Evolutionary conservation across 2,113 vertebrate species (phyloP).

Genomic region (Anguilla japonica): DNA sequence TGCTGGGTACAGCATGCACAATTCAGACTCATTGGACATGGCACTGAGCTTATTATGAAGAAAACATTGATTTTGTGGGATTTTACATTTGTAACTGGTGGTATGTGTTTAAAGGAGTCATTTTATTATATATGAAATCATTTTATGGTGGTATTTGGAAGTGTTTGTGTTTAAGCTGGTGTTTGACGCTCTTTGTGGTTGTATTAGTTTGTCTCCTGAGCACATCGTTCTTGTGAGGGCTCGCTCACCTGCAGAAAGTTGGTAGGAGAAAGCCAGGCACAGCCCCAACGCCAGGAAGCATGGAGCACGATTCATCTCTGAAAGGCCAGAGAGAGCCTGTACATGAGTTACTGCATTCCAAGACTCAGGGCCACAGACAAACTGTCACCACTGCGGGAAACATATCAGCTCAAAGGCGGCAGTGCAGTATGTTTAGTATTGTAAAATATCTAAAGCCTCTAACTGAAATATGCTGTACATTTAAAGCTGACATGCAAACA

Average conservation of each 20-base stretch:
- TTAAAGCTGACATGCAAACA: no score
- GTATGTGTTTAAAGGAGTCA: background rate
- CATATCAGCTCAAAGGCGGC: background rate
- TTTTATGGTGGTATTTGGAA: background rate
- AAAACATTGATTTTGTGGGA: no score
- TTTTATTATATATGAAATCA: background rate
- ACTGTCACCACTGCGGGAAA: background rate
- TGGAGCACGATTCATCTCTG: slow-evolving; percentile 58
- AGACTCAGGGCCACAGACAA: background rate
- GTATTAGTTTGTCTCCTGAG: background rate
- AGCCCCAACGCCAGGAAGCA: slow-evolving; percentile 52
- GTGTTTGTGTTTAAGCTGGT: background rate
- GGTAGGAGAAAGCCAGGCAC: slow-evolving; percentile 41
- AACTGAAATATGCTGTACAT: no score
- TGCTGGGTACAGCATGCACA: background rate
- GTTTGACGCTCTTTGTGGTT: background rate
- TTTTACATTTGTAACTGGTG: background rate
- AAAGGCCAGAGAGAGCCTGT: slow-evolving; percentile 43
- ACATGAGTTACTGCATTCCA: background rate
- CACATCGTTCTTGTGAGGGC: background rate
- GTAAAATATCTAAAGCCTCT: no score
- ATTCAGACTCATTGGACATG: background rate
- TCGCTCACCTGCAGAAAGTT: slow-evolving; percentile 50
- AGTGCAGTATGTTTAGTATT: background rate
- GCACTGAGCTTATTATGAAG: no score